Conservation (phyloP, 35 echinoderm and acorn worm species). For the Chiridota heheva region DNA sequence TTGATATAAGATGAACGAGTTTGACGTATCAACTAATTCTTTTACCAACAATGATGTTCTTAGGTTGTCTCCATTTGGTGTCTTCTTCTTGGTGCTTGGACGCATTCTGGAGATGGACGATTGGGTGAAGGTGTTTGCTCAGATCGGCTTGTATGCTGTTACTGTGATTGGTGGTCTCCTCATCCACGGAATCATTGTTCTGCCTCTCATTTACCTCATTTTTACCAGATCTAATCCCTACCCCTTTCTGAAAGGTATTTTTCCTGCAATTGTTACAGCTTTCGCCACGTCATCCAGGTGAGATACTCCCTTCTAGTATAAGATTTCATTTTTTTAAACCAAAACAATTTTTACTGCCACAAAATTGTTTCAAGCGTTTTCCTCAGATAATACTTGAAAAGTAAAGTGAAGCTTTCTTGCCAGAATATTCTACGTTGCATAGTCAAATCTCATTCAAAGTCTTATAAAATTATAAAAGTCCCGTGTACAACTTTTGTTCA, state of each 20-base stretch:
- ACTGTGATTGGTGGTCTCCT: constrained; percentile 79
- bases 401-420: too few relatives aligned
- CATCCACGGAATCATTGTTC: constrained; percentile 77
- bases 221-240: constrained; percentile 72
- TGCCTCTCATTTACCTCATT: constrained; percentile 80
- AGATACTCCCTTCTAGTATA: background rate
- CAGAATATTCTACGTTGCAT: too few relatives aligned
- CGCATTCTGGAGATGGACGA: constrained; percentile 80
- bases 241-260: constrained; percentile 75
- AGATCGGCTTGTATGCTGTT: constrained; percentile 85
- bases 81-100: constrained; percentile 90
- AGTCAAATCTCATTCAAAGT: too few relatives aligned
- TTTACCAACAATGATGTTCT: too few relatives aligned
- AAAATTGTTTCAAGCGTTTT: too few relatives aligned
- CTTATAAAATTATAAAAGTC: too few relatives aligned
- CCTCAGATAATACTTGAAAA: too few relatives aligned
- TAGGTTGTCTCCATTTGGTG: constrained; percentile 88
- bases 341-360: too few relatives aligned
- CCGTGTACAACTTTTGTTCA: too few relatives aligned
- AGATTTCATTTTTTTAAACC: too few relatives aligned
- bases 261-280: constrained; percentile 86
- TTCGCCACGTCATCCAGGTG: constrained; percentile 97
- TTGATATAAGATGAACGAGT: too few relatives aligned
- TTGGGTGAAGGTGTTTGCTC: constrained; percentile 68
- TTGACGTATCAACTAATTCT: too few relatives aligned